Evolutionary conservation across 2,797 vertebrate genomes (phyloP), one percentile per base, ranked within the genome.

Genomic region (Gymnothorax reevesii): DNA sequence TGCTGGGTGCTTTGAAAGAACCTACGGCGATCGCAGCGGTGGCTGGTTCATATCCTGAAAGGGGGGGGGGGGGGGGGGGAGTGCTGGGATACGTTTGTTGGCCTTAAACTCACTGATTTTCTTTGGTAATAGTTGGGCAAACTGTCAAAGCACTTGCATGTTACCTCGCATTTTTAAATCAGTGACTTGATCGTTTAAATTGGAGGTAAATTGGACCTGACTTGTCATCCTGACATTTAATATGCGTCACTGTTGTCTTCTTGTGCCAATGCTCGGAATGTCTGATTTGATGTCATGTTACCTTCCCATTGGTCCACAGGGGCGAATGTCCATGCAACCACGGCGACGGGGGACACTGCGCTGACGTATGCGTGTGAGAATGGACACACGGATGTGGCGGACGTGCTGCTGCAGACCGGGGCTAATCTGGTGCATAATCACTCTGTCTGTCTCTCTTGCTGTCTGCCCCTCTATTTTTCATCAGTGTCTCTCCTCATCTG

Each of bases 361-460:
- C 91, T 99, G 93, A 99, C 99, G 12, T 99, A 99, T 4, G 99
- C 99, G 1, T 99, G 98, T 95, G 99, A 99, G 93, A 99, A 99
- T 73, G 99, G 99, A 92, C 99, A 99, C 93, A 99, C 99, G 0
- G 99, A 99, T 87, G 99, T 99, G 89, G 99, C 99, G 15, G 99
- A 99, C 87, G 97, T 99, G 92, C 93, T 99, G 91, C 97, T 99
- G 92, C 98, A 99, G 94, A 97, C 97, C 87, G 98, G 98, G 90
- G 98, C 99, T 86, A 98, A 99, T 94, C 94, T 99, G 97, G 98
- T 99, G 96, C 90, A 83, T 13, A 5, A 17, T 59, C 71, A 69
- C 52, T 71, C 22, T 15, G 13, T 13, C 49, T 15, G 27, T 15
- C 0, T 77, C 13, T 49, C 3, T 59, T 22, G 6, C 84, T 79